A percentile compares a stretch with the other conserved stretches of the same genome.
phyloP scores from a whole-genome alignment of 2,797 vertebrate genomes.

The Acrossocheilus fasciatus region DNA sequence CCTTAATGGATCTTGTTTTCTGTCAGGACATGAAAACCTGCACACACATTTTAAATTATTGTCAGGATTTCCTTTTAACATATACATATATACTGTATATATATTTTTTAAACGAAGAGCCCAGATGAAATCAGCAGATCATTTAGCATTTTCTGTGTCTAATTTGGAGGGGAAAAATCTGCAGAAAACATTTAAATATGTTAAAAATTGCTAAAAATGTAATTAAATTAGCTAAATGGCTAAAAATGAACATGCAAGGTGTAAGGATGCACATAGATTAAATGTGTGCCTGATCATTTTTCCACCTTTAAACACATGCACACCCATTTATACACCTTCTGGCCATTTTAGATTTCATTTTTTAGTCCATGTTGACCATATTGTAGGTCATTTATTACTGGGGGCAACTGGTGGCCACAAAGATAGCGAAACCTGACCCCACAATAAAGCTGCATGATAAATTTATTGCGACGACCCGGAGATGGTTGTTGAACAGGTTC shows the following conservation, averaged over 20 bases:
- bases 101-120: background rate
- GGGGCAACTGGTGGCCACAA: constrained; percentile 1
- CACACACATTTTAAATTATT: constrained; percentile 3
- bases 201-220: background rate
- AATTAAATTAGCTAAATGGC: background rate
- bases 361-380: background rate
- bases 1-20: background rate
- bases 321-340: constrained; percentile 12
- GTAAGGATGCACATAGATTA: constrained; percentile 3
- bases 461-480: background rate
- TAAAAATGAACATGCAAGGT: background rate
- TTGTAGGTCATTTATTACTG: background rate
- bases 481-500: constrained; percentile 56
- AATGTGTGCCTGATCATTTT: background rate
- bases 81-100: too few species aligned
- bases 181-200: background rate
- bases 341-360: background rate
- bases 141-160: background rate
- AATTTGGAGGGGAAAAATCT: background rate
- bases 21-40: background rate
- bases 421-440: background rate
- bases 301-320: background rate
- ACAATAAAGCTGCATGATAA: background rate
- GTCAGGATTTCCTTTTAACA: background rate
- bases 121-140: background rate